Percentiles rank a stretch among this genome's conserved stretches.
phyloP scores from a whole-genome alignment of 2,888 invertebrate species.

The Luperina testacea region DNA sequence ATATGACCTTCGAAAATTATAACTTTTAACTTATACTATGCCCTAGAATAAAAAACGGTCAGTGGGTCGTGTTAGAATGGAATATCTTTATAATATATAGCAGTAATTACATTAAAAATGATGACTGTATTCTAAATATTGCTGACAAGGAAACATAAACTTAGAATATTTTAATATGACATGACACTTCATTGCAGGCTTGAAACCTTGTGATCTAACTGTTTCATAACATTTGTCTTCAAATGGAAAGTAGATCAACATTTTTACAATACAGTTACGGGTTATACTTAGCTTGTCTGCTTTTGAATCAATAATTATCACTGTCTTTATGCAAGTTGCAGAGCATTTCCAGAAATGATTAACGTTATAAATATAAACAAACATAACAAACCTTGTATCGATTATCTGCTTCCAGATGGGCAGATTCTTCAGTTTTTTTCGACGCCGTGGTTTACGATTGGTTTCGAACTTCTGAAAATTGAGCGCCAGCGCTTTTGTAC shows the following conservation, averaged over 20 bases:
- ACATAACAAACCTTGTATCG: conserved; percentile 76
- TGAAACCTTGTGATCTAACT: conserved; percentile 36
- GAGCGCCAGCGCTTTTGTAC: conserved; percentile 67
- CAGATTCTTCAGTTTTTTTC: conserved; percentile 79
- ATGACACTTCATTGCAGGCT: conserved; percentile 22
- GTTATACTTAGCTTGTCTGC: not conserved
- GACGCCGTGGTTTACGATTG: conserved; percentile 82
- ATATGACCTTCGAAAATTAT: conserved; percentile 14
- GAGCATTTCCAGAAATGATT: not conserved
- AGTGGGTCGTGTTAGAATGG: not conserved
- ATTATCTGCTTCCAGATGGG: conserved; percentile 77
- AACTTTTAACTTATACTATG: not conserved
- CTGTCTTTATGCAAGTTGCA: not conserved
- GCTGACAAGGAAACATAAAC: not conserved
- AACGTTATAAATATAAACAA: conserved; percentile 30
- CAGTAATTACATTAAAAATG: not conserved
- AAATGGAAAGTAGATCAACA: conserved; percentile 30
- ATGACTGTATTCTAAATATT: not conserved
- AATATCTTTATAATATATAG: not conserved
- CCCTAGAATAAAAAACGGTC: not conserved
- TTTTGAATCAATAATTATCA: conserved; percentile 13
- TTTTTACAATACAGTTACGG: conserved; percentile 6
- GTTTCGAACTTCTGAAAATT: conserved; percentile 65
- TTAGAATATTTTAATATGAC: conserved; percentile 1
- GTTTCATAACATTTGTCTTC: conserved; percentile 52